phyloP scores from a whole-genome alignment of 1,140 invertebrate genomes.

The Mercenaria mercenaria region DNA sequence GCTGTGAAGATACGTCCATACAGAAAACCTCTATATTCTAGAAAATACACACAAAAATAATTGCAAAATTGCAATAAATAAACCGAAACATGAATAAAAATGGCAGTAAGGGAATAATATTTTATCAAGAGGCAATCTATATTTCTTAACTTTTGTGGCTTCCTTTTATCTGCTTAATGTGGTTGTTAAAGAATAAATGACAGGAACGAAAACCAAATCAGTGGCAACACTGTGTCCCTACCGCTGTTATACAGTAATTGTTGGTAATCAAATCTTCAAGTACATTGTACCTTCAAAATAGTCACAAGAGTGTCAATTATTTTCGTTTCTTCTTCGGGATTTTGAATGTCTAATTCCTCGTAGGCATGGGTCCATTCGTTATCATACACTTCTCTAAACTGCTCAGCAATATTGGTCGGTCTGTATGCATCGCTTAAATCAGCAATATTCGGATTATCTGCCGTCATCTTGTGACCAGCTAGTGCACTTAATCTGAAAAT shows the following conservation, averaged over 20 bases:
- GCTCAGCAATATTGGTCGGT: conserved; percentile 61
- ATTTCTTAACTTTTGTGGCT: too few relatives aligned
- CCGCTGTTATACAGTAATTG: too few relatives aligned
- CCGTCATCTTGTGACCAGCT: conserved; percentile 13
- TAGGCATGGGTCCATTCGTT: conserved; percentile 57
- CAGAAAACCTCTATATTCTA: background rate
- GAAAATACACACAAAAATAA: background rate
- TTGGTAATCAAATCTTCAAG: too few relatives aligned
- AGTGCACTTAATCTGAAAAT: conserved; percentile 54
- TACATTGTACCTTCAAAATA: background rate
- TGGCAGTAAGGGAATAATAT: too few relatives aligned
- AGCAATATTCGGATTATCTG: conserved; percentile 47
- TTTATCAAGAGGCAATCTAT: too few relatives aligned
- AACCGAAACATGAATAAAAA: too few relatives aligned
- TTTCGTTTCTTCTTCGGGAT: background rate
- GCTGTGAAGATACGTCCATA: background rate
- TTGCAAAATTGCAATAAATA: too few relatives aligned
- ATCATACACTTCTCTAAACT: conserved; percentile 52
- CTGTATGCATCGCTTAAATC: conserved; percentile 60
- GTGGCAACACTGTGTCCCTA: too few relatives aligned
- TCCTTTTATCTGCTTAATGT: too few relatives aligned
- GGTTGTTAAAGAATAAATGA: too few relatives aligned
- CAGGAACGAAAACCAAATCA: too few relatives aligned
- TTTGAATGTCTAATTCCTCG: background rate
- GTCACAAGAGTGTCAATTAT: background rate